A percentile compares a stretch with the other conserved stretches of the same genome.
These are phyloP conservation scores for Anoplophora glabripennis DNA, from an alignment of 1,140 invertebrate genomes.

Conservation along the genomic window DNA sequence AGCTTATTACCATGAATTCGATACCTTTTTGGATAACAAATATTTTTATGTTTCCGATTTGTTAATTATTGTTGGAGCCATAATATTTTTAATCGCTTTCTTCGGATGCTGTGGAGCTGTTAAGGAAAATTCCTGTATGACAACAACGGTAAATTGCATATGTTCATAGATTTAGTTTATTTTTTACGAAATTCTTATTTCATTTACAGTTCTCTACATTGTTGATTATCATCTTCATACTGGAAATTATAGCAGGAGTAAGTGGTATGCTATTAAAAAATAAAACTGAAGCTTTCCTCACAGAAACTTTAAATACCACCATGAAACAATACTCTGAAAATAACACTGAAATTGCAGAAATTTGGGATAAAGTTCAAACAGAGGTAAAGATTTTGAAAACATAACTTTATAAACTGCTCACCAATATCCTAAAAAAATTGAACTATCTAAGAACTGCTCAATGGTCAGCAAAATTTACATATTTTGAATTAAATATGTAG, in stretches of 20 bases:
- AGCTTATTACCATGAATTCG: conserved; percentile 63
- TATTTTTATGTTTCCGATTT: conserved; percentile 72
- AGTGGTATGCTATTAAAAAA: conserved; percentile 75
- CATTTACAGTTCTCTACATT: conserved; percentile 74
- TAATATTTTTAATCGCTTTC: conserved; percentile 80
- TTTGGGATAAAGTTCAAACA: conserved; percentile 72
- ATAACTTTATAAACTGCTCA: background rate
- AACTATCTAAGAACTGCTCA: background rate
- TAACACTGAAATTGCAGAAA: conserved; percentile 52
- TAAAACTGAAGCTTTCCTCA: conserved; percentile 62
- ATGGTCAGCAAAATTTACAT: background rate
- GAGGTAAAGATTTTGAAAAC: conserved; percentile 55
- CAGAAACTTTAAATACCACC: conserved; percentile 60
- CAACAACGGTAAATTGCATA: conserved; percentile 72
- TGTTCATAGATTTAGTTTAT: no score
- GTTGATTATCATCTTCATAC: conserved; percentile 74
- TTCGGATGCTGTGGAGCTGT: conserved; percentile 85
- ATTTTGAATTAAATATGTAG: no score
- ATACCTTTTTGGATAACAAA: conserved; percentile 60
- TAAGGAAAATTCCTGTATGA: conserved; percentile 83
- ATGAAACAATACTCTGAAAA: conserved; percentile 59
- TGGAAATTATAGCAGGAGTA: conserved; percentile 81
- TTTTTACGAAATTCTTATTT: no score
- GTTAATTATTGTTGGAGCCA: conserved; percentile 73
- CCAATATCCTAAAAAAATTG: background rate